Percentiles rank a stretch among this genome's conserved stretches.
Evolutionary conservation across 2,797 vertebrate species (phyloP).

Genomic region (Podarcis lilfordi): DNA sequence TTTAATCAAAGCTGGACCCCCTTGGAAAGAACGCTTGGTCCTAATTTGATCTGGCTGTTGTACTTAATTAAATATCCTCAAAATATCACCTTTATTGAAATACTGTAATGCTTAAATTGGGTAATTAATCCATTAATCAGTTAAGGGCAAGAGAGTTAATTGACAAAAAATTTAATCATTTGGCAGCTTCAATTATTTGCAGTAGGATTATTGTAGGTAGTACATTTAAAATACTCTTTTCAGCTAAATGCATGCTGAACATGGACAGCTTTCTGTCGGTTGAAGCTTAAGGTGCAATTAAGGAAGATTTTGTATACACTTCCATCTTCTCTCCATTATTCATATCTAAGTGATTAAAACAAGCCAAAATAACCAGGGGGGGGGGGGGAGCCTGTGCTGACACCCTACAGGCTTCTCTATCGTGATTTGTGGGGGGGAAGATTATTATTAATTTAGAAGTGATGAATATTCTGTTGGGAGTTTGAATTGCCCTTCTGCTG

Average conservation of each 20-base stretch:
- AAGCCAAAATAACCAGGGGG: background rate
- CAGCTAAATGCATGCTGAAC: background rate
- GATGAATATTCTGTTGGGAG: conserved; percentile 20
- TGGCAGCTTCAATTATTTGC: conserved; percentile 33
- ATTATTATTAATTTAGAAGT: conserved; percentile 41
- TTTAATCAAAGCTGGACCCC: conserved; percentile 6
- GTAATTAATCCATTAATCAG: conserved; percentile 41
- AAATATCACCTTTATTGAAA: conserved; percentile 23
- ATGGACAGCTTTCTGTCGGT: background rate
- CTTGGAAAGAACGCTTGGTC: background rate
- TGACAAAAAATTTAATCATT: conserved; percentile 35
- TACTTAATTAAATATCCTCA: conserved; percentile 25
- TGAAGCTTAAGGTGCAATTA: conserved; percentile 24
- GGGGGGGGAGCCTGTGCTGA: background rate
- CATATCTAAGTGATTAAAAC: background rate
- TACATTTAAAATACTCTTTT: conserved; percentile 18
- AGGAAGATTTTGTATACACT: conserved; percentile 25
- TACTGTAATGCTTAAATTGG: conserved; percentile 10
- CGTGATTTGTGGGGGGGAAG: background rate
- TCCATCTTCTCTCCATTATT: conserved; percentile 28
- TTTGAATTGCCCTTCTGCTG: conserved; percentile 14
- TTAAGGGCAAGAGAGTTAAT: conserved; percentile 33
- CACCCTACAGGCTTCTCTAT: background rate
- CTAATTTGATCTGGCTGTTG: conserved; percentile 5
- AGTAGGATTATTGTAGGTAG: conserved; percentile 19